Conservation (phyloP, 2,113 vertebrate species). For the Dinomys branickii region DNA sequence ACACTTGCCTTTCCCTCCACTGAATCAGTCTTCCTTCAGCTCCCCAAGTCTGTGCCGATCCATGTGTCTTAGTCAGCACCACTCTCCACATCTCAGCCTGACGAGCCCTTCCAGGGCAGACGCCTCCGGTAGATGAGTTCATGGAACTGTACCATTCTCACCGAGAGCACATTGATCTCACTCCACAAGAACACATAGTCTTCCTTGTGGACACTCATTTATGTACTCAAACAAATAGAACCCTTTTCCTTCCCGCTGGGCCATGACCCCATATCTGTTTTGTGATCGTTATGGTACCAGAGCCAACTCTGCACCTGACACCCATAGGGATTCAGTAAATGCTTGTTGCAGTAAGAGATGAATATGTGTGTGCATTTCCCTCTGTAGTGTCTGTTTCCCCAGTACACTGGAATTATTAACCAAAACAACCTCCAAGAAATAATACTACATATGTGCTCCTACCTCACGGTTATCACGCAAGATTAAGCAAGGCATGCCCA, state of each 20-base stretch:
- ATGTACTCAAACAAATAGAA: neutral
- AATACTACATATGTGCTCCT: neutral
- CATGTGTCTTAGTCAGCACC: neutral
- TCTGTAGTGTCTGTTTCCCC: conserved; percentile 12
- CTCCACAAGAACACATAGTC: neutral
- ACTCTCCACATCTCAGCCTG: neutral
- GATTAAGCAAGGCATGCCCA: neutral
- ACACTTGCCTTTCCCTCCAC: neutral
- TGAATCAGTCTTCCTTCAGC: neutral
- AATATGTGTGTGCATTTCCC: neutral
- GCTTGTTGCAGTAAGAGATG: neutral
- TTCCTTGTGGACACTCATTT: neutral
- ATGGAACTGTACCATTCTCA: neutral
- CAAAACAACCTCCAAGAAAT: neutral
- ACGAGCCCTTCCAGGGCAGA: neutral
- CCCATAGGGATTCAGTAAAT: neutral
- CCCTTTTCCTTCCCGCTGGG: neutral
- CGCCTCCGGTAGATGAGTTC: neutral
- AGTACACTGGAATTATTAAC: conserved; percentile 6
- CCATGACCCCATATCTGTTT: neutral
- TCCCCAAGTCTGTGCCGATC: neutral
- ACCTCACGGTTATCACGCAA: neutral
- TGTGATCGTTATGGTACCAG: neutral
- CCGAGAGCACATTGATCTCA: neutral
- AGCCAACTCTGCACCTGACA: neutral